Evolutionary conservation across 2,797 vertebrate species (phyloP).

Genomic region (Chelon labrosus): DNA sequence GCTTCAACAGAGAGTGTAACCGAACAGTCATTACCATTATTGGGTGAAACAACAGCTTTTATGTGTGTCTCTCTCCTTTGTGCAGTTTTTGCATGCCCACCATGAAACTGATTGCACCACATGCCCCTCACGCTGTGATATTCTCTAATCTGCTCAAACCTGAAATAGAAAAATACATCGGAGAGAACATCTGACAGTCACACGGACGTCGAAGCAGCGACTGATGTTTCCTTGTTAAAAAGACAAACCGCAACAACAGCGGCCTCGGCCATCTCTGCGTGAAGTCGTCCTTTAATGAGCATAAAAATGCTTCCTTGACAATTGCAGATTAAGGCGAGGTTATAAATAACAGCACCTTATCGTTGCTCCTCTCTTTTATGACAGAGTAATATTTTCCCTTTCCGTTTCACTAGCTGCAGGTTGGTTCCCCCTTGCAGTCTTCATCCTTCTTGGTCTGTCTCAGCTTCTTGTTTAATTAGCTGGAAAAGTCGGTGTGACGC

Average conservation of each 20-base stretch:
- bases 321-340: slow-evolving; percentile 42
- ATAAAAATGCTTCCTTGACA: slow-evolving; percentile 34
- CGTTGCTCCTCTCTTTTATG: slow-evolving; percentile 42
- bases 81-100: slow-evolving; percentile 43
- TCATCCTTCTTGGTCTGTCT: slow-evolving; percentile 58
- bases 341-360: slow-evolving; percentile 63
- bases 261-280: slow-evolving; percentile 34
- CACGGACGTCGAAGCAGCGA: slow-evolving; percentile 11
- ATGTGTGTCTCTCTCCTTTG: slow-evolving; percentile 38
- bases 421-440: slow-evolving; percentile 36
- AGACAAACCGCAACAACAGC: slow-evolving; percentile 19
- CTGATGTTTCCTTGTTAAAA: slow-evolving; percentile 30
- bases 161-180: slow-evolving; percentile 53
- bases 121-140: slow-evolving; percentile 36
- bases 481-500: slow-evolving; percentile 55
- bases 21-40: slow-evolving; percentile 45
- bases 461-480: slow-evolving; percentile 70
- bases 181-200: slow-evolving; percentile 37
- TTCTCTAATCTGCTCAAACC: slow-evolving; percentile 60
- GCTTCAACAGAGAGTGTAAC: slow-evolving; percentile 8
- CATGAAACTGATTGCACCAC: slow-evolving; percentile 61
- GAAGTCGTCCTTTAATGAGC: slow-evolving; percentile 56
- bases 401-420: slow-evolving; percentile 52
- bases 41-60: slow-evolving; percentile 48
- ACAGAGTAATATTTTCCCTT: slow-evolving; percentile 37